phyloP scores from a whole-genome alignment of 92 coral and sea anemone species.

The Blastomussa wellsi region DNA sequence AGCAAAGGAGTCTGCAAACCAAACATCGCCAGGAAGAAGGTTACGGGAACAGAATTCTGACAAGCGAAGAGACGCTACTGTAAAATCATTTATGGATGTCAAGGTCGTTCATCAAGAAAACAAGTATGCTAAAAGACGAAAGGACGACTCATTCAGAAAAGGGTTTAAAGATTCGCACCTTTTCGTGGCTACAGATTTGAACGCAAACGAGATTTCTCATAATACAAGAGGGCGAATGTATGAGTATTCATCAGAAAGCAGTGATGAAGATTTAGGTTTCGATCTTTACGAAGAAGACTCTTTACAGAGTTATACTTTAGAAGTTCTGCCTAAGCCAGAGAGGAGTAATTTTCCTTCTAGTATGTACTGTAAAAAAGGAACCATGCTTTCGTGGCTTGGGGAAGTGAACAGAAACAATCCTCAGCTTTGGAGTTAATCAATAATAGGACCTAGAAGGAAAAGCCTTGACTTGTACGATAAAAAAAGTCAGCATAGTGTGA shows the following conservation, averaged over 20 bases:
- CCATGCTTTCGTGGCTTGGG: conserved; percentile 31
- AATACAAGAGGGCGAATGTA: background rate
- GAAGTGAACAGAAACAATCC: conserved; percentile 33
- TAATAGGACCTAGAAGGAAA: background rate
- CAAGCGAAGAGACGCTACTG: background rate
- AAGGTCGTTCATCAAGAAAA: background rate
- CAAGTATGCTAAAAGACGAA: background rate
- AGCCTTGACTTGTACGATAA: too few species aligned
- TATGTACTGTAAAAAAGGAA: conserved; percentile 26
- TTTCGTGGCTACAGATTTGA: background rate
- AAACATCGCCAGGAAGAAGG: conserved; percentile 12
- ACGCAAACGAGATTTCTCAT: conserved; percentile 2
- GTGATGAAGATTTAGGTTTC: background rate
- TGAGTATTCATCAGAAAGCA: conserved; percentile 4
- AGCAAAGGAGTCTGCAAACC: conserved; percentile 3
- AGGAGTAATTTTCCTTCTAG: conserved; percentile 8
- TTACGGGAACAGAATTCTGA: background rate
- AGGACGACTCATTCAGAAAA: background rate
- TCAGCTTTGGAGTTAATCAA: conserved; percentile 3
- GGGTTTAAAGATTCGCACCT: background rate
- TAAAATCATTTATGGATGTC: background rate
- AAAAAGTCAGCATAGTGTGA: too few species aligned
- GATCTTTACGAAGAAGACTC: conserved; percentile 28
- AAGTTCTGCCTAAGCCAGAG: background rate
- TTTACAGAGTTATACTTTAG: conserved; percentile 27